These are phyloP conservation scores for Nycticorax nycticorax DNA, from an alignment of 2,113 vertebrate genomes.

Conservation along the genomic window DNA sequence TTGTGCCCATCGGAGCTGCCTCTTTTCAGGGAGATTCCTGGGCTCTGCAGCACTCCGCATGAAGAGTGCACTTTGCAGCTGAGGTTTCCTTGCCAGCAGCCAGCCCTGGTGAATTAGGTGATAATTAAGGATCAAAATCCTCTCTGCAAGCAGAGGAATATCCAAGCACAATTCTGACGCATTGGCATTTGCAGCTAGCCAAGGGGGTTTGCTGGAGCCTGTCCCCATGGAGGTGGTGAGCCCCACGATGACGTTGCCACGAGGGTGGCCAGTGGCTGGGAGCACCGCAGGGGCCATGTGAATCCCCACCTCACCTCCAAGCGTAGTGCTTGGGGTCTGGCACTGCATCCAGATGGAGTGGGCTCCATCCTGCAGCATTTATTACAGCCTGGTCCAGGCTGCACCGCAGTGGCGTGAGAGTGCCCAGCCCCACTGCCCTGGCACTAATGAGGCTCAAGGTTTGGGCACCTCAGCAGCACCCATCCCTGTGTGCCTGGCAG, in stretches of 20 bases:
- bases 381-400: background rate
- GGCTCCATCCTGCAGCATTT: background rate
- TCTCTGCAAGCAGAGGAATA: background rate
- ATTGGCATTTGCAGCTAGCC: background rate
- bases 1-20: rapidly evolving
- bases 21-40: background rate
- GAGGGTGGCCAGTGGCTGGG: rapidly evolving
- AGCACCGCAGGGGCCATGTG: rapidly evolving
- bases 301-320: background rate
- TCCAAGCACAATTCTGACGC: background rate
- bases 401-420: rapidly evolving
- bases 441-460: background rate
- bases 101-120: background rate
- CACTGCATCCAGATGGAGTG: background rate
- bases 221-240: background rate
- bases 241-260: background rate
- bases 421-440: background rate
- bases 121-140: background rate
- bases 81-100: background rate
- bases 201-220: background rate
- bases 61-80: background rate
- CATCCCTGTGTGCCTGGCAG: background rate
- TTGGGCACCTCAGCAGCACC: background rate
- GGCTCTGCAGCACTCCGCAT: background rate
- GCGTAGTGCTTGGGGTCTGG: background rate